phyloP scores from a whole-genome alignment of 2,888 invertebrate genomes.

The Antheraea assamensis region DNA sequence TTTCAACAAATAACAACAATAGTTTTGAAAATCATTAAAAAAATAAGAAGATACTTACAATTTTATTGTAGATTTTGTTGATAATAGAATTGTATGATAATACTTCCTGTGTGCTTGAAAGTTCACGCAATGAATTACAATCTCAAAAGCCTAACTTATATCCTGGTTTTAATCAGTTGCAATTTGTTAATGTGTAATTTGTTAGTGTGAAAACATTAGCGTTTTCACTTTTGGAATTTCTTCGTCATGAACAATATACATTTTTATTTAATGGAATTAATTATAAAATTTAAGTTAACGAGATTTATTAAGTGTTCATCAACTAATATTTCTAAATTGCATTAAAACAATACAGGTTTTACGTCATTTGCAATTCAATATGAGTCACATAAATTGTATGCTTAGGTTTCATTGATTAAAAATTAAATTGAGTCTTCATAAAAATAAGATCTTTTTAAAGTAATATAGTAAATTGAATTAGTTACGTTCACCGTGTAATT shows the following conservation, averaged over 20 bases:
- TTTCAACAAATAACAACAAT: no score
- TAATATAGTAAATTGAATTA: no score
- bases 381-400: no score
- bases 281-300: constrained; percentile 2
- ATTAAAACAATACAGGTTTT: not conserved
- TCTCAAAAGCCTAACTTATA: not conserved
- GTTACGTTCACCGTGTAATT: no score
- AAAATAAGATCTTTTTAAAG: no score
- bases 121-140: not conserved
- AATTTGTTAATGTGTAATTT: constrained; percentile 6
- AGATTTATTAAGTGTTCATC: not conserved
- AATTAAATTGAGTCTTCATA: no score
- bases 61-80: not conserved
- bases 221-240: constrained; percentile 9
- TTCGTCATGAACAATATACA: not conserved
- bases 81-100: not conserved
- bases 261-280: not conserved
- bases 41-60: not conserved
- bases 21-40: not conserved
- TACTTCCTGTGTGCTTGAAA: not conserved
- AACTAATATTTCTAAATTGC: not conserved
- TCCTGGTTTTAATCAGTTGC: not conserved
- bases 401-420: no score
- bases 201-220: not conserved
- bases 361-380: not conserved